phyloP scores from a whole-genome alignment of 2,797 vertebrate species.

The Danio jaintianensis region DNA sequence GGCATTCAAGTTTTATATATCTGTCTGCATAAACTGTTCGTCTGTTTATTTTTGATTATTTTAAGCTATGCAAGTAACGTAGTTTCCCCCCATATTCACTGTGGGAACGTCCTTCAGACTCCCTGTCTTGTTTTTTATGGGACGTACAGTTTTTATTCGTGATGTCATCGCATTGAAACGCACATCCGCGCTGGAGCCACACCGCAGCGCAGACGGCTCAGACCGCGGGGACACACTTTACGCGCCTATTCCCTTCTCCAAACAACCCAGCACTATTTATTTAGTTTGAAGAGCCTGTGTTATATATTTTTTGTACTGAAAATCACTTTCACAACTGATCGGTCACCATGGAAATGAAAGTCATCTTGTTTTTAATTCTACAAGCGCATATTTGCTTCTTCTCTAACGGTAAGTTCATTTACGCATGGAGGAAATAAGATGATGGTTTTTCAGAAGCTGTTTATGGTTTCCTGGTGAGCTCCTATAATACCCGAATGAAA shows the following conservation, averaged over 20 bases:
- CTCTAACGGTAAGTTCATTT: slow-evolving; percentile 23
- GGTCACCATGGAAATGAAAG: neutral
- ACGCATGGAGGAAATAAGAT: neutral
- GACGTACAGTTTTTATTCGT: neutral
- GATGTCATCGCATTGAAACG: slow-evolving; percentile 14
- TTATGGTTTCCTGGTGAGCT: too few relatives aligned
- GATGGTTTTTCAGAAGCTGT: too few relatives aligned
- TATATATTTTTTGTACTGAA: neutral
- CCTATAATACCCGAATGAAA: too few relatives aligned
- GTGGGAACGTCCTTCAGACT: neutral
- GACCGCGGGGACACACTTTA: neutral
- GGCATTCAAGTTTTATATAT: too few relatives aligned
- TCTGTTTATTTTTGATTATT: too few relatives aligned
- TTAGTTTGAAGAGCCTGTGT: neutral
- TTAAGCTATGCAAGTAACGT: too few relatives aligned
- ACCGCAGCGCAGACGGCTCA: neutral
- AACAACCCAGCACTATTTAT: neutral
- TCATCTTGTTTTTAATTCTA: slow-evolving; percentile 11
- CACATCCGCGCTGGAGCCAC: neutral
- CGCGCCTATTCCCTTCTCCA: neutral
- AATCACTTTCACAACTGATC: neutral
- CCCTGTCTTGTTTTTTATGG: neutral
- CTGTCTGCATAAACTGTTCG: too few relatives aligned
- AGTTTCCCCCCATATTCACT: neutral
- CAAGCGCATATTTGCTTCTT: neutral